Conservation (phyloP, 2,113 vertebrate genomes). For the Turnix velox region DNA sequence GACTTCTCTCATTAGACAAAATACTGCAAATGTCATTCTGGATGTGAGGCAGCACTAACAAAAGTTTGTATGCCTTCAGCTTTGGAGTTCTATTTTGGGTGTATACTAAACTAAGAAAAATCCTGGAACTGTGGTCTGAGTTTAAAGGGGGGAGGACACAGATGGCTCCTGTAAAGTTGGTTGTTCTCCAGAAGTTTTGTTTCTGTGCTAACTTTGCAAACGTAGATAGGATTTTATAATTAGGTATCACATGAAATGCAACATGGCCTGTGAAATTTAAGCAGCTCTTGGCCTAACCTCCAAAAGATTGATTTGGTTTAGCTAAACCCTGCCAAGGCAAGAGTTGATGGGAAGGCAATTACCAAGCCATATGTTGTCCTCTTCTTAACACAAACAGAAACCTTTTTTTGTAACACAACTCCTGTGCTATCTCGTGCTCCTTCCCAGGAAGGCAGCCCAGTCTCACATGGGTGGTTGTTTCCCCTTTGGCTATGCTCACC, state of each 20-base stretch:
- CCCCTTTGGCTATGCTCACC: neutral
- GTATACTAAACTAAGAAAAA: neutral
- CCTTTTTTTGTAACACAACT: neutral
- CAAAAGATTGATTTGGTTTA: slow-evolving; percentile 9
- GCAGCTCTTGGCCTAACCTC: slow-evolving; percentile 25
- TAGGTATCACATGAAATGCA: slow-evolving; percentile 13
- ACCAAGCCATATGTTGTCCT: slow-evolving; percentile 23
- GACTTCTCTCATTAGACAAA: neutral
- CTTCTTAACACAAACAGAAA: neutral
- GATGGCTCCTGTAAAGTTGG: slow-evolving; percentile 2
- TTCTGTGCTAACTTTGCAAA: slow-evolving; percentile 19
- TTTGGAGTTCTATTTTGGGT: neutral
- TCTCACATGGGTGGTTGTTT: neutral
- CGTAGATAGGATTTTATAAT: slow-evolving; percentile 33
- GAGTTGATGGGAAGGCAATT: slow-evolving; percentile 29
- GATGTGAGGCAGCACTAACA: neutral
- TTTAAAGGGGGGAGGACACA: neutral
- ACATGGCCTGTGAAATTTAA: slow-evolving; percentile 28
- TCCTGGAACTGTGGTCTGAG: neutral
- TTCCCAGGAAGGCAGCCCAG: neutral
- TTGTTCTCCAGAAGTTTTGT: slow-evolving; percentile 33
- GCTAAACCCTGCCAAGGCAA: slow-evolving; percentile 35
- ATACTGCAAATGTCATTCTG: neutral
- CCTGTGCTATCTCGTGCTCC: neutral
- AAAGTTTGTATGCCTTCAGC: neutral